Percentiles rank a stretch among this genome's conserved stretches.
These are phyloP conservation scores for Batillaria attramentaria DNA, from an alignment of 1,140 invertebrate genomes.

Conservation along the genomic window DNA sequence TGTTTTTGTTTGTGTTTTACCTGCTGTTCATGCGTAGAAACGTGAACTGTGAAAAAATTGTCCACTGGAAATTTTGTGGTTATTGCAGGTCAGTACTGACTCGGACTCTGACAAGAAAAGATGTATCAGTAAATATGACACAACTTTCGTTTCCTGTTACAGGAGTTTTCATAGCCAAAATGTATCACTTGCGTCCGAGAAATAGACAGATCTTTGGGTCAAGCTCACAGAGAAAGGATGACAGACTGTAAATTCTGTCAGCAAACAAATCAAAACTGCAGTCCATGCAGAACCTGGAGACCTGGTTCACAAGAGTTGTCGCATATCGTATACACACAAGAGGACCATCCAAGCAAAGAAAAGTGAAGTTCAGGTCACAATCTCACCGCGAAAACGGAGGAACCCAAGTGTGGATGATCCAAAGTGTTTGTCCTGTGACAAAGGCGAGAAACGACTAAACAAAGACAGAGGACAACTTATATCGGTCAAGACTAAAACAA, in stretches of 20 bases:
- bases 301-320: not conserved
- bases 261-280: not conserved
- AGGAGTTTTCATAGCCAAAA: not conserved
- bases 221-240: constrained; percentile 3
- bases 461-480: not conserved
- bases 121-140: too few species aligned
- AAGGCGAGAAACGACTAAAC: not conserved
- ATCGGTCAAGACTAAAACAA: not conserved
- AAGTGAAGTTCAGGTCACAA: not conserved
- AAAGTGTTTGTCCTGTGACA: not conserved
- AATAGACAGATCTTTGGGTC: too few species aligned
- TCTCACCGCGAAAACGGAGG: constrained; percentile 4
- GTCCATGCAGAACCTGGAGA: not conserved
- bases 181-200: not conserved
- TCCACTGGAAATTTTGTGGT: not conserved
- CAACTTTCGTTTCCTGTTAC: not conserved
- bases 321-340: not conserved
- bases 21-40: not conserved
- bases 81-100: not conserved
- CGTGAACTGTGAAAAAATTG: not conserved
- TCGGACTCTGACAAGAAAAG: too few species aligned
- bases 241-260: not conserved
- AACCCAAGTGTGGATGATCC: not conserved
- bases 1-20: not conserved
- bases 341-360: not conserved